Percentiles rank a stretch among this genome's conserved stretches.
Evolutionary conservation across 2,797 vertebrate genomes (phyloP).

Genomic region (Hoplostethus mediterraneus): DNA sequence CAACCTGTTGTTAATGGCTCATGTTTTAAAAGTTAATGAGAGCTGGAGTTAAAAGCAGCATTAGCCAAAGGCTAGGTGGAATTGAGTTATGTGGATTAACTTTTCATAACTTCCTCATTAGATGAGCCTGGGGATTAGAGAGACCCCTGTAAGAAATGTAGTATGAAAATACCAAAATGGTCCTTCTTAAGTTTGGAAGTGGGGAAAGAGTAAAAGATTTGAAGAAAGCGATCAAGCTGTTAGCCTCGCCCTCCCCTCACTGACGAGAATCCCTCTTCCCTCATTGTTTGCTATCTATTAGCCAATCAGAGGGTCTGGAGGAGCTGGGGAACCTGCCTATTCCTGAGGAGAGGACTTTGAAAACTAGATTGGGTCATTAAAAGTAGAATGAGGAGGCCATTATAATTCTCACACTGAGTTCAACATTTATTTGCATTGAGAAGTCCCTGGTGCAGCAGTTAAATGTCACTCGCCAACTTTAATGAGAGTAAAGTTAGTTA

Average conservation of each 20-base stretch:
- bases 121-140: slow-evolving; percentile 83
- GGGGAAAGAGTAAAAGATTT: slow-evolving; percentile 58
- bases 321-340: slow-evolving; percentile 59
- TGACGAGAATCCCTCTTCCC: slow-evolving; percentile 47
- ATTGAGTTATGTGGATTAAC: slow-evolving; percentile 85
- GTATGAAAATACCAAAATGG: slow-evolving; percentile 80
- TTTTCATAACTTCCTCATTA: slow-evolving; percentile 88
- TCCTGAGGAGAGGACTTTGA: slow-evolving; percentile 81
- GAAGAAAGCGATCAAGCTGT: slow-evolving; percentile 73
- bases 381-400: slow-evolving; percentile 80
- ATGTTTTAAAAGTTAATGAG: slow-evolving; percentile 88
- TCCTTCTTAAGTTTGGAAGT: slow-evolving; percentile 64
- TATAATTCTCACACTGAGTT: slow-evolving; percentile 80
- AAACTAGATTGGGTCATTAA: slow-evolving; percentile 84
- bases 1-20: slow-evolving; percentile 86
- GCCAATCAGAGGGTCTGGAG: slow-evolving; percentile 73
- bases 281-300: slow-evolving; percentile 78
- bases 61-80: slow-evolving; percentile 85
- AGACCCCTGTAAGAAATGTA: slow-evolving; percentile 81
- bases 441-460: slow-evolving; percentile 75
- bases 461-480: slow-evolving; percentile 84
- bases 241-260: slow-evolving; percentile 57
- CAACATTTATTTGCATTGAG: slow-evolving; percentile 82
- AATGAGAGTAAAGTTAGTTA: slow-evolving; percentile 81
- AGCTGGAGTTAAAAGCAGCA: slow-evolving; percentile 84